Conservation (phyloP, 1,140 invertebrate species). For the Samia ricini region DNA sequence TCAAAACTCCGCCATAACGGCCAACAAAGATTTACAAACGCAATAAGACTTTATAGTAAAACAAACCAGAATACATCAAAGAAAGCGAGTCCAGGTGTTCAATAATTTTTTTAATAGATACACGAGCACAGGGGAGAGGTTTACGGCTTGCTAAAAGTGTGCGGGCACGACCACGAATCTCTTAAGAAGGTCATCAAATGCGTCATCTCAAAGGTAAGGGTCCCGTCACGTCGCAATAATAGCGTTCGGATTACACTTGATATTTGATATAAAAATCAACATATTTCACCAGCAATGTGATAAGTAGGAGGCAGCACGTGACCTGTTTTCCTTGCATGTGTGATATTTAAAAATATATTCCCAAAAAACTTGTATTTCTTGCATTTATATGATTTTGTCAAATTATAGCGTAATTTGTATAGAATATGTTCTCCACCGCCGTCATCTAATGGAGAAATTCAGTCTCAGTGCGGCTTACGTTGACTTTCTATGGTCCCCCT, state of each 20-base stretch:
- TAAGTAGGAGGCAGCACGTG: too few relatives aligned
- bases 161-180: constrained; percentile 64
- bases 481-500: too few relatives aligned
- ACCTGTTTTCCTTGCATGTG: too few relatives aligned
- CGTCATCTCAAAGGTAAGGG: constrained; percentile 65
- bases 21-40: background rate
- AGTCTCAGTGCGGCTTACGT: too few relatives aligned
- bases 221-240: background rate
- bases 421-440: too few relatives aligned
- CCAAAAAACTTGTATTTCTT: too few relatives aligned
- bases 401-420: too few relatives aligned
- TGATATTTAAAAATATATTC: too few relatives aligned
- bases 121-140: constrained; percentile 55
- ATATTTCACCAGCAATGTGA: too few relatives aligned
- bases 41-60: background rate
- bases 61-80: constrained; percentile 1
- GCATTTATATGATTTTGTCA: too few relatives aligned
- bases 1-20: background rate
- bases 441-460: too few relatives aligned
- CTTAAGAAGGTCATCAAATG: constrained; percentile 68
- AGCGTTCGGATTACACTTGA: background rate
- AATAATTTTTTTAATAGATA: constrained; percentile 42
- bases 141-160: constrained; percentile 54
- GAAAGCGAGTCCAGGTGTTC: background rate
- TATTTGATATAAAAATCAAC: background rate